Evolutionary conservation across 1,140 invertebrate genomes (phyloP).

Genomic region (Pachypeltis micranthus): DNA sequence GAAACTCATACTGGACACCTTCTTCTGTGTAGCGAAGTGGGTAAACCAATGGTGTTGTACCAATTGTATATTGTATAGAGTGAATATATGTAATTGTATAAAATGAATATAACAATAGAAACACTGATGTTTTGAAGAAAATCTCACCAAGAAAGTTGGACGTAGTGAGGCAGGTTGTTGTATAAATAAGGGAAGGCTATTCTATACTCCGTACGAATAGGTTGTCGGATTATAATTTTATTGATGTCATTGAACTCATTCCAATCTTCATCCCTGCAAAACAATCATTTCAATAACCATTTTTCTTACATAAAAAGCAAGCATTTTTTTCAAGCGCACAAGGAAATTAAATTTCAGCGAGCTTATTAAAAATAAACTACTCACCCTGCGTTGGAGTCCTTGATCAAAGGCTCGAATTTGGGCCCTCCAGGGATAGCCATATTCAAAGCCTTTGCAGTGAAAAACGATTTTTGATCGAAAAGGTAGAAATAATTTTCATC

Average conservation of each 20-base stretch:
- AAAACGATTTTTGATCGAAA: slow-evolving; percentile 98
- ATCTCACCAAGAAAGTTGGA: slow-evolving; percentile 90
- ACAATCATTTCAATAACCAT: too few species aligned
- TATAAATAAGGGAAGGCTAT: slow-evolving; percentile 99
- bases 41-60: too few species aligned
- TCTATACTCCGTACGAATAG: slow-evolving; percentile 95
- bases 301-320: slow-evolving; percentile 18
- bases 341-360: slow-evolving; percentile 10
- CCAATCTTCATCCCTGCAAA: slow-evolving; percentile 94
- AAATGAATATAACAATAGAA: too few species aligned
- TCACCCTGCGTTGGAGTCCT: slow-evolving; percentile 84
- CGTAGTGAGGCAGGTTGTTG: slow-evolving; percentile 95
- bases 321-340: not conserved
- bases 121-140: too few species aligned
- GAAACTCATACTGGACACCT: too few species aligned
- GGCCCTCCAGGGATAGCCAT: slow-evolving; percentile 99
- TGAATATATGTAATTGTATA: too few species aligned
- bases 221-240: slow-evolving; percentile 98
- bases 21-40: too few species aligned
- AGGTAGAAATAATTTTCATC: slow-evolving; percentile 99
- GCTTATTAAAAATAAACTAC: too few species aligned
- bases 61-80: too few species aligned
- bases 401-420: slow-evolving; percentile 98
- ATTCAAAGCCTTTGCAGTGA: slow-evolving; percentile 98
- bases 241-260: slow-evolving; percentile 99